These are phyloP conservation scores for Zosterops borbonicus DNA, from an alignment of 2,113 vertebrate genomes.

Conservation along the genomic window DNA sequence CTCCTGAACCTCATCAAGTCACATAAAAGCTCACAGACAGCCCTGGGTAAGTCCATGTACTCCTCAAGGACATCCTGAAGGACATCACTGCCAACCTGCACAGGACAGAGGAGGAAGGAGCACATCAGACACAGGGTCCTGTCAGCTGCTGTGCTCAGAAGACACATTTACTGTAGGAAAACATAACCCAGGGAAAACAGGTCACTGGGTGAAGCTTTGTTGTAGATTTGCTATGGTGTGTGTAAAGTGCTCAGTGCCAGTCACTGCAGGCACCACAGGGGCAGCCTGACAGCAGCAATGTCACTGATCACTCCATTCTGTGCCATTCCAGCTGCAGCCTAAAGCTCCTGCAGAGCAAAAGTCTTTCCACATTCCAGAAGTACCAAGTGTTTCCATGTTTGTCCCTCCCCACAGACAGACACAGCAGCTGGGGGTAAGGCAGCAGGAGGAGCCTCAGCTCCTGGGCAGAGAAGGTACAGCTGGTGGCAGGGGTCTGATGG, in stretches of 20 bases:
- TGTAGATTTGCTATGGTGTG: neutral
- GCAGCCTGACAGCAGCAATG: neutral
- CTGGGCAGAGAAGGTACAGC: neutral
- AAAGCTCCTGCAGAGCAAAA: neutral
- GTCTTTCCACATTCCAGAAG: neutral
- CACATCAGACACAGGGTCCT: no score
- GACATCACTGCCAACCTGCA: neutral
- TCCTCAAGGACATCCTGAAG: neutral
- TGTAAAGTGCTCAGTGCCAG: neutral
- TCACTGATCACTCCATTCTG: neutral
- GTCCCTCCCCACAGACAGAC: neutral
- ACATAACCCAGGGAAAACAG: neutral
- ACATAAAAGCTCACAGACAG: fast-evolving
- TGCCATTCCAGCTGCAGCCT: neutral
- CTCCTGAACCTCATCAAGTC: neutral
- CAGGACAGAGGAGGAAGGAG: neutral
- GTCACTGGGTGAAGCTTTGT: neutral
- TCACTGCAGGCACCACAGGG: fast-evolving
- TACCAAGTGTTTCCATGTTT: neutral
- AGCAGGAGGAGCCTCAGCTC: neutral
- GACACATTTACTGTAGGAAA: neutral
- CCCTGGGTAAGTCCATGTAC: neutral
- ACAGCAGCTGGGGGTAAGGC: neutral
- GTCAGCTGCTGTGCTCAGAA: neutral
- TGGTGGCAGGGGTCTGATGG: neutral